Evolutionary conservation across 2,113 vertebrate species (phyloP).

Genomic region (Thinocorus orbignyianus): DNA sequence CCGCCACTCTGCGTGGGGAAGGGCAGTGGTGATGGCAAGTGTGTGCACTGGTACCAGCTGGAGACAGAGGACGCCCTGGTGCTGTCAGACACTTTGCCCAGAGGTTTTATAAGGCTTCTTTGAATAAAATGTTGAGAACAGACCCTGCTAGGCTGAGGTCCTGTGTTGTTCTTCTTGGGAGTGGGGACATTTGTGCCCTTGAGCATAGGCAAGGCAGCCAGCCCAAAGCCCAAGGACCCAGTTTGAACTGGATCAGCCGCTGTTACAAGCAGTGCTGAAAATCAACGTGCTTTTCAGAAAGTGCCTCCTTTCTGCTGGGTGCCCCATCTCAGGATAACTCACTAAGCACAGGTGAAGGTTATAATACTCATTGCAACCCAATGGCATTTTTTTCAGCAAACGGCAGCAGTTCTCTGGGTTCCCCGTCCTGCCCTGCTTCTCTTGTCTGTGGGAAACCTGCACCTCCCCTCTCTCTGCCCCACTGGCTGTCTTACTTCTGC

Average conservation of each 20-base stretch:
- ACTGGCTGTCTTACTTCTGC: neutral
- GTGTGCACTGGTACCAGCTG: neutral
- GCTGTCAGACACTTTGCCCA: neutral
- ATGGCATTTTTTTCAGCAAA: neutral
- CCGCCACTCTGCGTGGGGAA: neutral
- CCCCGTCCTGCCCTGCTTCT: neutral
- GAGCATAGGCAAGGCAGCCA: neutral
- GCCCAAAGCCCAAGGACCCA: neutral
- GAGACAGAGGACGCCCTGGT: neutral
- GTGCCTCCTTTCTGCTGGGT: neutral
- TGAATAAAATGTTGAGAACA: neutral
- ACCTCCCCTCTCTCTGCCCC: neutral
- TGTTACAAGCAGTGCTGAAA: neutral
- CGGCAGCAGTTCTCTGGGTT: neutral
- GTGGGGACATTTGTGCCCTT: neutral
- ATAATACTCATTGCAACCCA: neutral
- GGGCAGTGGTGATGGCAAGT: neutral
- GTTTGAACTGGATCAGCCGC: neutral
- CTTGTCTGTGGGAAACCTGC: neutral
- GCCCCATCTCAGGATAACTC: neutral
- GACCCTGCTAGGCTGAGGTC: neutral
- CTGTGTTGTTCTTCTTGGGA: neutral
- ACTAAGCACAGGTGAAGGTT: neutral
- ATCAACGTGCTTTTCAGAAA: neutral
- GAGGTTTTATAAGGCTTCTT: neutral